phyloP scores from a whole-genome alignment of 2,888 invertebrate genomes.

The Incurvaria masculella region DNA sequence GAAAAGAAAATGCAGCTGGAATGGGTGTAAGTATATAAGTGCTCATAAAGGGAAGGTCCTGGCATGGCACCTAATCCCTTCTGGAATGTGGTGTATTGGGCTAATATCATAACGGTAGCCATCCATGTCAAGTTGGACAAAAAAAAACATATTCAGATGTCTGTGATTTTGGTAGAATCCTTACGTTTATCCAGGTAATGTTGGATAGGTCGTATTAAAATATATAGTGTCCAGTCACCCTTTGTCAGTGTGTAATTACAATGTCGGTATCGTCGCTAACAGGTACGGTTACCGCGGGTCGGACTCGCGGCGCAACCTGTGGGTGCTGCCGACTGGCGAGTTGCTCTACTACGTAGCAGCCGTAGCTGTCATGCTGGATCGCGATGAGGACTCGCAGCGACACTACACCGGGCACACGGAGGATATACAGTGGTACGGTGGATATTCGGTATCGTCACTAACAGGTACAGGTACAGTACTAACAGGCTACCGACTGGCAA shows the following conservation, averaged over 20 bases:
- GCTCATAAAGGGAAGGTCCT: too few relatives aligned
- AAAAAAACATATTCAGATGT: too few relatives aligned
- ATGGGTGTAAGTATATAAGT: constrained; percentile 70
- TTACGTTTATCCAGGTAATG: too few relatives aligned
- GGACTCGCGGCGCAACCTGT: constrained; percentile 85
- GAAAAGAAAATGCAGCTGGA: constrained; percentile 85
- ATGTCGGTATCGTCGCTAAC: constrained; percentile 1
- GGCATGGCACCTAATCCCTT: too few relatives aligned
- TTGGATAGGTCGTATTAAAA: too few relatives aligned
- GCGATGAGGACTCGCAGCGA: constrained; percentile 82
- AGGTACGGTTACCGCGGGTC: constrained; percentile 93
- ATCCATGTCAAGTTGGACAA: too few relatives aligned
- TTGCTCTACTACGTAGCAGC: constrained; percentile 91
- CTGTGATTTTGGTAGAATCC: too few relatives aligned
- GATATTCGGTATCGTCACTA: too few relatives aligned
- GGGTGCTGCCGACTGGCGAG: constrained; percentile 92
- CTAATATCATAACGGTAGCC: too few relatives aligned
- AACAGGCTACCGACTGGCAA: constrained; percentile 92
- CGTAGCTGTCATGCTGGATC: constrained; percentile 83
- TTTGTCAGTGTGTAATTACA: not conserved
- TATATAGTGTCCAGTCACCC: not conserved
- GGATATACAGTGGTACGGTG: too few relatives aligned
- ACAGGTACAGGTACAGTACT: constrained; percentile 89
- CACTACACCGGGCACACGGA: constrained; percentile 91
- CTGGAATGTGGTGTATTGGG: too few relatives aligned